phyloP scores from a whole-genome alignment of 2,888 invertebrate species.

The Sphinx pinastri region DNA sequence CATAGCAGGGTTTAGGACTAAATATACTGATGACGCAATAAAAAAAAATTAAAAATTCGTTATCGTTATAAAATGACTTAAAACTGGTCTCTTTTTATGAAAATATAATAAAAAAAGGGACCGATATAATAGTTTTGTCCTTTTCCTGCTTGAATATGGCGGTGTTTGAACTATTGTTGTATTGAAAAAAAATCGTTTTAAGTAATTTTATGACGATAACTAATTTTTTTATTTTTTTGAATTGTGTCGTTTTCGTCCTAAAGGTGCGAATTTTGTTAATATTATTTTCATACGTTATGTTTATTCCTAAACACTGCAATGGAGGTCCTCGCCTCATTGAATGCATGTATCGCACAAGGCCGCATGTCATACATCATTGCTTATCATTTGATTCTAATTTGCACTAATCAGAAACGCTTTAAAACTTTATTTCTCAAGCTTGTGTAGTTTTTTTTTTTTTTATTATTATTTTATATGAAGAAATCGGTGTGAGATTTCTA shows the following conservation, averaged over 20 bases:
- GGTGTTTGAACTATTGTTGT: too few relatives aligned
- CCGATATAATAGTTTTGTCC: too few relatives aligned
- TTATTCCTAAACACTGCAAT: slow-evolving; percentile 40
- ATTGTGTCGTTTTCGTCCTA: too few relatives aligned
- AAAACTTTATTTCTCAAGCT: slow-evolving; percentile 57
- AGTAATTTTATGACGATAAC: too few relatives aligned
- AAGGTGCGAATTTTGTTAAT: too few relatives aligned
- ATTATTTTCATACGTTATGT: background rate
- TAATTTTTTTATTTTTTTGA: too few relatives aligned
- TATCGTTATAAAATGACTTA: too few relatives aligned
- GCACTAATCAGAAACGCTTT: slow-evolving; percentile 68
- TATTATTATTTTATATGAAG: slow-evolving; percentile 61
- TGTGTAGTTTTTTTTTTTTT: slow-evolving; percentile 32
- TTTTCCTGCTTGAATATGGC: too few relatives aligned
- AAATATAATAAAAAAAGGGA: too few relatives aligned
- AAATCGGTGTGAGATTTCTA: slow-evolving; percentile 73
- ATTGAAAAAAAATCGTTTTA: too few relatives aligned
- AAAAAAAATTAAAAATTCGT: too few relatives aligned
- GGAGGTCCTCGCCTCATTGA: slow-evolving; percentile 39
- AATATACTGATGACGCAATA: background rate
- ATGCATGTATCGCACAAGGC: slow-evolving; percentile 50
- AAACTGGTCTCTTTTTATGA: too few relatives aligned
- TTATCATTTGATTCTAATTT: slow-evolving; percentile 62
- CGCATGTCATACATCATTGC: slow-evolving; percentile 62
- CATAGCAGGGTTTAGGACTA: slow-evolving; percentile 35